Evolutionary conservation across 2,797 vertebrate species (phyloP), one percentile per base, ranked within the genome.

Genomic region (Sebastes kiyomatsui): DNA sequence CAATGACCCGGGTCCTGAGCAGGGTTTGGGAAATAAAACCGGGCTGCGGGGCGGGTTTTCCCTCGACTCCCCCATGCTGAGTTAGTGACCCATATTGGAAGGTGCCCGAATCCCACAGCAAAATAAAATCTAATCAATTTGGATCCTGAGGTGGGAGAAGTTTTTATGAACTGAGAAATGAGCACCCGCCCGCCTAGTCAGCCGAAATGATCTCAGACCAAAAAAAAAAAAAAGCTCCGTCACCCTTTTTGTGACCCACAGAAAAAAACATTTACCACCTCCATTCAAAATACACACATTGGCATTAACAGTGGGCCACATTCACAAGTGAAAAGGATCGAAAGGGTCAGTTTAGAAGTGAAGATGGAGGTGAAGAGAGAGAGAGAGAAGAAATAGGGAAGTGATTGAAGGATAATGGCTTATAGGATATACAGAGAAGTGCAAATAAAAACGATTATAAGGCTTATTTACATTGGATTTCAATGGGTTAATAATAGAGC

Each of bases 71-170:
- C 32, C 42, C 38, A 18, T 59, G 75, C 33, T 38, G 70, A 83
- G 73, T 71, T 75, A 71, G 75, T 85, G 79, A 77, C 80, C 80
- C 25, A 28, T 55, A 58, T 12, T 55, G 55, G 67, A 74, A 38
- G 27, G 33, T 69, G 61, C 42, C 62, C 23, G 49, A 56, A 82
- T 59, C 73, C 59, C 42, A 46, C 18, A 30, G 49, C 54, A 65
- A 84, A 84, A 80, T 74, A 64, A 88, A 79, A 83, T 85, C 5
- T 7, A 67, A 84, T 89, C 46, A 72, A 22, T 82, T 67, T 75
- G 38, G 30, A 64, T 77, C 52, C 33, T 28, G 58, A 30, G 59
- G 58, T 72, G 32, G 38, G 49, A 62, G 68, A 79, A 58, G 7
- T 42, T 66, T 81, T 72, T 60, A 88, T 68, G 70, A 67, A 75